Percentiles rank a stretch among this genome's conserved stretches.
These are phyloP conservation scores for Phengaris arion DNA, from an alignment of 2,888 invertebrate genomes.

Conservation along the genomic window DNA sequence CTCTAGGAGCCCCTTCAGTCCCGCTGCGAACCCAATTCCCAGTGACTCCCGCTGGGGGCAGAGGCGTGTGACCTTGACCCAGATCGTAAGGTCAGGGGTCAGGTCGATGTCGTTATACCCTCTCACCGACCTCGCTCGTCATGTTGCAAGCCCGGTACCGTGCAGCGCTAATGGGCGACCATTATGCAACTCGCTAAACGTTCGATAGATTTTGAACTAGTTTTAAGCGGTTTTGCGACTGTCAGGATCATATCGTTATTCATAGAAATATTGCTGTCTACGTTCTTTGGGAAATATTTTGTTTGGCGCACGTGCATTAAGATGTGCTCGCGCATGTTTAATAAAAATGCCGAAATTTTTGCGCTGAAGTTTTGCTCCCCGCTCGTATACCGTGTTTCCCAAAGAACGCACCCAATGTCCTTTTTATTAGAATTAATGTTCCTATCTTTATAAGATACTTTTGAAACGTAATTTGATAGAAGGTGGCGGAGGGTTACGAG, in stretches of 20 bases:
- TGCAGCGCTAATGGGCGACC: not conserved
- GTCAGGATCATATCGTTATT: not conserved
- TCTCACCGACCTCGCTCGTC: constrained; percentile 20
- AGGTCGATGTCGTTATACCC: constrained; percentile 44
- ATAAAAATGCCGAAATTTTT: too few species aligned
- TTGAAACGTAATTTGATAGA: too few species aligned
- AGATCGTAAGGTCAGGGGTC: constrained; percentile 40
- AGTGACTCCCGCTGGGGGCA: constrained; percentile 23
- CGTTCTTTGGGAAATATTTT: too few species aligned
- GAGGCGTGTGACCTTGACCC: constrained; percentile 66
- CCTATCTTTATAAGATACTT: too few species aligned
- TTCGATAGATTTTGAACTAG: constrained; percentile 4
- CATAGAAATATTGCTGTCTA: too few species aligned
- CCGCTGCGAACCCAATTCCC: not conserved
- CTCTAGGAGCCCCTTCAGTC: not conserved
- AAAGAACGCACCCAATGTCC: too few species aligned
- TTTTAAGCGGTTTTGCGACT: not conserved
- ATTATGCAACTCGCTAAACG: not conserved
- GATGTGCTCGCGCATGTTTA: too few species aligned
- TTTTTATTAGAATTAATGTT: too few species aligned
- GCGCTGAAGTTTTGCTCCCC: too few species aligned
- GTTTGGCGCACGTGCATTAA: too few species aligned
- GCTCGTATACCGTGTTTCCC: too few species aligned
- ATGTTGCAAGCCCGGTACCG: not conserved
- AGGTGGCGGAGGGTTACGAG: too few species aligned